Evolutionary conservation across 1,140 invertebrate genomes (phyloP).

Genomic region (Drosophila ohnishii): DNA sequence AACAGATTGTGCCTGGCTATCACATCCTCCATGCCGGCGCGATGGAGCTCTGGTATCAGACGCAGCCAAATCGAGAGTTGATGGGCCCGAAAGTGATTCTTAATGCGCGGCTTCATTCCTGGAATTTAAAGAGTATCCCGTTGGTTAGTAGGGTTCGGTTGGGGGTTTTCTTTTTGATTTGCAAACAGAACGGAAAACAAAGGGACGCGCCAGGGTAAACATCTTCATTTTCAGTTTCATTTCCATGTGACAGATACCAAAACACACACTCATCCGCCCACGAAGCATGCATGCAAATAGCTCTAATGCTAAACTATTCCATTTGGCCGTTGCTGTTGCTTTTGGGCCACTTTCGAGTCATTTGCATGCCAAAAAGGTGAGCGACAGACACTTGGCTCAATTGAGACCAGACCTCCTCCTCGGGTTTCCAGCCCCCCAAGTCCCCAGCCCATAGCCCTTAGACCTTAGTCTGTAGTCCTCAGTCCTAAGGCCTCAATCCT

Average conservation of each 20-base stretch:
- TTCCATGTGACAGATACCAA: conserved; percentile 45
- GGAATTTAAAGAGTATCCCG: conserved; percentile 41
- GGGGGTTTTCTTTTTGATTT: not conserved
- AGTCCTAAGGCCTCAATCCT: not conserved
- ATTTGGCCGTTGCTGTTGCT: conserved; percentile 37
- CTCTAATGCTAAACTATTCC: conserved; percentile 59
- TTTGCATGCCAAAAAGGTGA: conserved; percentile 70
- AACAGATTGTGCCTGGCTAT: conserved; percentile 92
- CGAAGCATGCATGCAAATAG: conserved; percentile 66
- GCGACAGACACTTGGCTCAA: conserved; percentile 55
- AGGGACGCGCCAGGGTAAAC: conserved; percentile 47
- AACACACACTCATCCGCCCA: conserved; percentile 30
- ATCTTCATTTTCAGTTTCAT: conserved; percentile 60
- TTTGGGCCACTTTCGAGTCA: conserved; percentile 54
- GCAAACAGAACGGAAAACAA: conserved; percentile 9
- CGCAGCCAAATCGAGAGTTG: conserved; percentile 97
- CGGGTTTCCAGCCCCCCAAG: not conserved
- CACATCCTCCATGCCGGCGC: conserved; percentile 93
- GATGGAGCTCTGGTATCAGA: conserved; percentile 95
- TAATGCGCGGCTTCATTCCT: conserved; percentile 95
- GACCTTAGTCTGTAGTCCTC: not conserved
- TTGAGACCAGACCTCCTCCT: conserved; percentile 47
- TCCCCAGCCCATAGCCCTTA: not conserved
- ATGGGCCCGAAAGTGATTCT: conserved; percentile 96
- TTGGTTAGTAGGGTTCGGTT: conserved; percentile 36